phyloP scores from a whole-genome alignment of 2,797 vertebrate species.

The Cyclopterus lumpus region DNA sequence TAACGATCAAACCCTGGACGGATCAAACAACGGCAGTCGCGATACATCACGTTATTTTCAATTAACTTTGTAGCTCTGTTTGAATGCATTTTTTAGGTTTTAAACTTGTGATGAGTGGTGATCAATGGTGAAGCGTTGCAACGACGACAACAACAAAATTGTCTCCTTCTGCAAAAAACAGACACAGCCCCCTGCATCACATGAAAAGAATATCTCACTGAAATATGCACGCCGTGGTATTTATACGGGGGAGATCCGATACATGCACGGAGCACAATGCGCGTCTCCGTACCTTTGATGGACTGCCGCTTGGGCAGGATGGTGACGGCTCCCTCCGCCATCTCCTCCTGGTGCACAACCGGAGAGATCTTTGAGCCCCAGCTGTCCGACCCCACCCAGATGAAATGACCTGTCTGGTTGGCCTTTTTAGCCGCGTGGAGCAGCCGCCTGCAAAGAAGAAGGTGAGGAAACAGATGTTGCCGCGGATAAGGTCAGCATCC shows the following conservation, averaged over 20 bases:
- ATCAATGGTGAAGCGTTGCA: neutral
- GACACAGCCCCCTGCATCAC: neutral
- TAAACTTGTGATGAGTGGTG: slow-evolving; percentile 26
- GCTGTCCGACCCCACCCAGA: slow-evolving; percentile 99
- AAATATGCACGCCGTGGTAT: slow-evolving; percentile 1
- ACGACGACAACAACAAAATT: neutral
- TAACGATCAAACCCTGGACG: slow-evolving; percentile 95
- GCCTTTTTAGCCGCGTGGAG: slow-evolving; percentile 94
- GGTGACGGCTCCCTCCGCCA: slow-evolving; percentile 95
- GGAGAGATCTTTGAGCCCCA: slow-evolving; percentile 98
- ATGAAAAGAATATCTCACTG: slow-evolving; percentile 1
- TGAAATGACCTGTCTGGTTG: slow-evolving; percentile 96
- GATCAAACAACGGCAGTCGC: no score
- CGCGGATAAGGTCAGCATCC: slow-evolving; percentile 62
- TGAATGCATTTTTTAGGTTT: slow-evolving; percentile 13
- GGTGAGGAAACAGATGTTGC: slow-evolving; percentile 71
- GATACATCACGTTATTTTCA: slow-evolving; percentile 1
- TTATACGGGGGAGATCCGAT: slow-evolving; percentile 9
- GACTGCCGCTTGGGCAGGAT: slow-evolving; percentile 95
- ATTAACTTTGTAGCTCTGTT: slow-evolving; percentile 2
- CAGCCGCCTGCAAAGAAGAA: slow-evolving; percentile 86
- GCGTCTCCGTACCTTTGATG: slow-evolving; percentile 87
- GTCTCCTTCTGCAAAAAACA: slow-evolving; percentile 11
- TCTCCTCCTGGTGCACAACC: slow-evolving; percentile 93
- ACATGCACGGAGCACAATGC: slow-evolving; percentile 8